Evolutionary conservation across 2,888 invertebrate species (phyloP).

Genomic region (Dugesia japonica): DNA sequence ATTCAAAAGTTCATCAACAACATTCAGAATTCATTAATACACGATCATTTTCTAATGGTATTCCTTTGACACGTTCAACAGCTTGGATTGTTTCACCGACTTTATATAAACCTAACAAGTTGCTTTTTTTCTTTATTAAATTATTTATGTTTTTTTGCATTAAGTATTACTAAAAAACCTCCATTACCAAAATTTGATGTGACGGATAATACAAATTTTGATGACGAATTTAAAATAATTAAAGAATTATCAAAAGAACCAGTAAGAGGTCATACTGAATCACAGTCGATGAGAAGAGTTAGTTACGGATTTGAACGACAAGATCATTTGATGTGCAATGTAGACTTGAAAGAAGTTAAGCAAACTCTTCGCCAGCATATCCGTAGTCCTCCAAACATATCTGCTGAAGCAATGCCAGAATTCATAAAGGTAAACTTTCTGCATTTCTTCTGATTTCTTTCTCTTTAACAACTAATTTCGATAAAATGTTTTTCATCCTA

Average conservation of each 20-base stretch:
- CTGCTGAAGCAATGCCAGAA: not conserved
- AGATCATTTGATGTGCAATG: not conserved
- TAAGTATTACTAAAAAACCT: not conserved
- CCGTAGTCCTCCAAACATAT: not conserved
- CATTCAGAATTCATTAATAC: not conserved
- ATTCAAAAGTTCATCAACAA: not conserved
- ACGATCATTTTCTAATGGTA: not conserved
- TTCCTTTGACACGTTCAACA: not conserved
- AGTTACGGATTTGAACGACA: conserved; percentile 25
- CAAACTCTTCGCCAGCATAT: not conserved
- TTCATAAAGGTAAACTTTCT: not conserved
- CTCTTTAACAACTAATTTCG: no score
- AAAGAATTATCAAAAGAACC: not conserved
- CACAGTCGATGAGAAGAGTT: not conserved
- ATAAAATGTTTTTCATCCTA: no score
- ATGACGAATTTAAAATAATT: not conserved
- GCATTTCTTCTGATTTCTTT: no score
- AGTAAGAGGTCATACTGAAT: not conserved
- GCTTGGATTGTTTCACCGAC: not conserved
- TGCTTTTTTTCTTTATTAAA: not conserved
- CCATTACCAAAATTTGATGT: not conserved
- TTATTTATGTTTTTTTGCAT: not conserved
- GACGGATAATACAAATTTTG: not conserved
- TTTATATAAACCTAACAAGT: not conserved
- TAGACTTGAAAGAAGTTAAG: not conserved